phyloP scores from a whole-genome alignment of 2,113 vertebrate species.

The Ochotona princeps region DNA sequence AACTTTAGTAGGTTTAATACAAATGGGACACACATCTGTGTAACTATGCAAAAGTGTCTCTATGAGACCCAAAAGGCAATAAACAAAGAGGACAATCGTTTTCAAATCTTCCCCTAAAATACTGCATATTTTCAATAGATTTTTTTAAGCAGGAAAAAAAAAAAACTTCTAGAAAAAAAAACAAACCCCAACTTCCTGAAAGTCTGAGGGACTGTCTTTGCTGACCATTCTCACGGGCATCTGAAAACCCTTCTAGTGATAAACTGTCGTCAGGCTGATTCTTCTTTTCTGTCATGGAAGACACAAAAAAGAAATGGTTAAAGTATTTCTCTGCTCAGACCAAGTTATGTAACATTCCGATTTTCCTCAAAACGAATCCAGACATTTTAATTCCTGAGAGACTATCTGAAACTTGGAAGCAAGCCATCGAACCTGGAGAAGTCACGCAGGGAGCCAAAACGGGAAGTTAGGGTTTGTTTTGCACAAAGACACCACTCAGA shows the following conservation, averaged over 20 bases:
- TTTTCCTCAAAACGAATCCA: conserved; percentile 22
- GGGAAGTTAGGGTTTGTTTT: neutral
- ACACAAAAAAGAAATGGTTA: neutral
- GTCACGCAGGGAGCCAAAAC: neutral
- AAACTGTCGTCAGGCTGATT: neutral
- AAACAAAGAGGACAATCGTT: conserved; percentile 45
- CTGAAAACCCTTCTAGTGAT: neutral
- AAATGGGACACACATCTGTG: neutral
- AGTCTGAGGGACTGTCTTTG: neutral
- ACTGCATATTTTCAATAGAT: neutral
- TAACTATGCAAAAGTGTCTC: neutral
- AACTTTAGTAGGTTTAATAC: conserved; percentile 20
- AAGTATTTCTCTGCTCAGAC: neutral
- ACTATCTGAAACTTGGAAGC: neutral
- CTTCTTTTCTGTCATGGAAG: neutral
- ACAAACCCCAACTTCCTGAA: neutral
- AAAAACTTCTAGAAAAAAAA: neutral
- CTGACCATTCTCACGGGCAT: neutral
- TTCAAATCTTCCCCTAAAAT: neutral
- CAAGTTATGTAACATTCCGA: neutral
- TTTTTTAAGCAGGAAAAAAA: neutral
- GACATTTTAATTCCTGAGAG: neutral
- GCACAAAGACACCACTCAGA: neutral
- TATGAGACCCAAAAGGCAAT: conserved; percentile 10
- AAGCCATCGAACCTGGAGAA: neutral